These are phyloP conservation scores for Coranthus polyacanthus DNA, from an alignment of 2,797 vertebrate genomes.

Conservation along the genomic window DNA sequence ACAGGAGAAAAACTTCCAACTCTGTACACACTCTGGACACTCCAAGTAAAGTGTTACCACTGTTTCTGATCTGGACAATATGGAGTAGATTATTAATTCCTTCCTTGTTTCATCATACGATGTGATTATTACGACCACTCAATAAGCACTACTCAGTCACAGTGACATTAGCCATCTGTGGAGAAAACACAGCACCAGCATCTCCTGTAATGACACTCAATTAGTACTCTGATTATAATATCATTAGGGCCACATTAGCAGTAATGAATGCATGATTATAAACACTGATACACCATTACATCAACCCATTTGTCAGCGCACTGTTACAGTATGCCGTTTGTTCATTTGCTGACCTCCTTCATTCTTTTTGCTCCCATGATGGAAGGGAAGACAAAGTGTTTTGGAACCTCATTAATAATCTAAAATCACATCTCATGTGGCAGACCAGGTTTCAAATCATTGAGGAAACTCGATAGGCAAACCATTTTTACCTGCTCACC, in stretches of 20 bases:
- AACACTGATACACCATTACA: conserved; percentile 67
- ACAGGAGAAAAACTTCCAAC: too few relatives aligned
- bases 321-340: conserved; percentile 50
- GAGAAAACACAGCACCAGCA: conserved; percentile 49
- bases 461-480: conserved; percentile 54
- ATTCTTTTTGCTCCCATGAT: conserved; percentile 45
- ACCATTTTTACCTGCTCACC: conserved; percentile 51
- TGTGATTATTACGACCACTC: conserved; percentile 40
- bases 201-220: conserved; percentile 68
- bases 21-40: too few relatives aligned
- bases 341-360: conserved; percentile 47
- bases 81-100: conserved; percentile 44
- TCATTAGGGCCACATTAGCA: conserved; percentile 70
- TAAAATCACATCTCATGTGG: conserved; percentile 65
- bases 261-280: conserved; percentile 70
- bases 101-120: conserved; percentile 34
- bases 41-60: too few relatives aligned
- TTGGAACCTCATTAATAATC: conserved; percentile 75
- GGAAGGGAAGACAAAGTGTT: conserved; percentile 54
- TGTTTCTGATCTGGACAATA: conserved; percentile 25
- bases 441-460: conserved; percentile 64
- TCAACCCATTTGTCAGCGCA: conserved; percentile 64
- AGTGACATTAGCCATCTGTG: conserved; percentile 58
- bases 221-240: conserved; percentile 72
- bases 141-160: conserved; percentile 54